Evolutionary conservation across 2,113 vertebrate species (phyloP), one percentile per base, ranked within the genome.

Genomic region (Aspidoscelis tigris): DNA sequence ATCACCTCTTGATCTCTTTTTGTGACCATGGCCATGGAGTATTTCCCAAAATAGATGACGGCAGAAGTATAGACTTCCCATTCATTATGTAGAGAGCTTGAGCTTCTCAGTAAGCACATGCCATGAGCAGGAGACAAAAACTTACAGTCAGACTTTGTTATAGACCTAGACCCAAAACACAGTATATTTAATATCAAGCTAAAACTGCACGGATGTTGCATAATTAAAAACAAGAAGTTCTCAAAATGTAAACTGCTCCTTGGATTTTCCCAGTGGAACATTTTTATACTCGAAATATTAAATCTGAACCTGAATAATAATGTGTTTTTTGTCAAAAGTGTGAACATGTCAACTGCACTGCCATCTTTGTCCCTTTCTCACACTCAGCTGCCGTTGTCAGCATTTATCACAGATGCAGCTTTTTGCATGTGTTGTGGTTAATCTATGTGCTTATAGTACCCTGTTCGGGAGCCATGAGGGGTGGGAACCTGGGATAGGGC

Each of bases 1-100:
- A 89, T 93, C 92, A 92, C 85, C 89, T 93, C 91, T 94, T 92
- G 88, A 93, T 94, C 89, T 93, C 86, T 88, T 92, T 92, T 33
- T 85, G 90, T 74, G 69, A 92, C 87, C 78, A 81, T 92, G 87
- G 90, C 89, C 92, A 93, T 88, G 88, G 94, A 93, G 90, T 93
- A 86, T 81, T 88, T 86, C 91, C 88, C 88, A 68, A 89, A 85
- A 89, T 81, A 93, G 89, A 50, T 90, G 81, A 92, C 80, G 78
- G 88, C 73, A 68, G 77, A 82, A 87, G 89, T 65, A 86, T 65
- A 53, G 47, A 20, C 87, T 90, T 87, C 78, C 79, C 71, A 21
- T 83, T 89, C 69, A 85, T 85, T 90, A 86, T 86, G 82, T 90
- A 77, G 65, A 39, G 76, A 53, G 79, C 83, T 79, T 68, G 70